Percentiles rank a stretch among this genome's conserved stretches.
phyloP scores from a whole-genome alignment of 2,888 invertebrate species.

The Anagyrus pseudococci region DNA sequence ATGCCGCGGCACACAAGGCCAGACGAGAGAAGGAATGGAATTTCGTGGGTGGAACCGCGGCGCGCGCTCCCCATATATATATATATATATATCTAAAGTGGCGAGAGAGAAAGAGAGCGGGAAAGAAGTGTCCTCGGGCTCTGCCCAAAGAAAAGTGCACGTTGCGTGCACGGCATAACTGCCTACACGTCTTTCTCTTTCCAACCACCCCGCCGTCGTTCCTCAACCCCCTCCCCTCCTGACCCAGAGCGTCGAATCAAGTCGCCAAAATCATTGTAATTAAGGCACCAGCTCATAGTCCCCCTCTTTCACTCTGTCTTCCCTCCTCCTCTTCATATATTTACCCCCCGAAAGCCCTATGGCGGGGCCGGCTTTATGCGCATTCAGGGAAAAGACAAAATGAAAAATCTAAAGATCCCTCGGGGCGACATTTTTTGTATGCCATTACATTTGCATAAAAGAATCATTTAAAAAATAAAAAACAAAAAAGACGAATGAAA shows the following conservation, averaged over 20 bases:
- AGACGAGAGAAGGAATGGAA: background rate
- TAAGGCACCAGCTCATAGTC: background rate
- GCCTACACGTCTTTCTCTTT: background rate
- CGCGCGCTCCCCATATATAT: too few relatives aligned
- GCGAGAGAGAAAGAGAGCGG: too few relatives aligned
- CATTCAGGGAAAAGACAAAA: too few relatives aligned
- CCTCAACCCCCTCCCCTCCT: slow-evolving; percentile 13
- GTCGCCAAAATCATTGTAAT: background rate
- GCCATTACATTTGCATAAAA: background rate
- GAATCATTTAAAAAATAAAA: too few relatives aligned
- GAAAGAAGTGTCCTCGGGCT: background rate
- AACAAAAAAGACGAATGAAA: too few relatives aligned
- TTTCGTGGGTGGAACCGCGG: background rate
- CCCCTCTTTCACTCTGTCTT: background rate
- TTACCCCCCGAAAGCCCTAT: background rate
- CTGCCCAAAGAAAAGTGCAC: background rate
- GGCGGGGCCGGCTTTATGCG: background rate
- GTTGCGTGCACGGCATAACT: background rate
- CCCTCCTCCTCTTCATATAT: background rate
- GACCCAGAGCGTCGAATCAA: slow-evolving; percentile 22
- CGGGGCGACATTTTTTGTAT: too few relatives aligned
- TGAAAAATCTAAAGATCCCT: too few relatives aligned
- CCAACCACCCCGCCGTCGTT: too few relatives aligned
- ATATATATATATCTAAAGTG: too few relatives aligned
- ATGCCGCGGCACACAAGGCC: too few relatives aligned